phyloP scores from a whole-genome alignment of 2,797 vertebrate genomes.

The Paedocypris micromegethes region DNA sequence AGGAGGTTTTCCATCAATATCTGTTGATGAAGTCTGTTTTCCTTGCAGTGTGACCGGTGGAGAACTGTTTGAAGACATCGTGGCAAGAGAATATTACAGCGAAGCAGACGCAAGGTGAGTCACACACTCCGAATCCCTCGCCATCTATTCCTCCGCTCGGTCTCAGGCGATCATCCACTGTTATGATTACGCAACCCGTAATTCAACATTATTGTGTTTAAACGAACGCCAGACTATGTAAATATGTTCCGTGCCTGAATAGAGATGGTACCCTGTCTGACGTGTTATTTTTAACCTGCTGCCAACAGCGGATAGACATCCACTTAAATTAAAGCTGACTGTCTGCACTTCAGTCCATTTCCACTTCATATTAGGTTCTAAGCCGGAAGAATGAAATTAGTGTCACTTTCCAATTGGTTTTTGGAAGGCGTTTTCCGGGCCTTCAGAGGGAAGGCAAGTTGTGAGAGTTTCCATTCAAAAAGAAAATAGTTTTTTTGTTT shows the following conservation, averaged over 20 bases:
- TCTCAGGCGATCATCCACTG: background rate
- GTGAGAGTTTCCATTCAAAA: conserved; percentile 7
- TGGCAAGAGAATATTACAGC: conserved; percentile 98
- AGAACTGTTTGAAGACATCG: conserved; percentile 97
- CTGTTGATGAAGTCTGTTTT: conserved; percentile 7
- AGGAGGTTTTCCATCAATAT: background rate
- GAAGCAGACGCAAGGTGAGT: conserved; percentile 94
- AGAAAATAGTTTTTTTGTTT: background rate
- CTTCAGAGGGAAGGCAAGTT: background rate
- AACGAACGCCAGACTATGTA: conserved; percentile 15
- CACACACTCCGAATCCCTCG: background rate
- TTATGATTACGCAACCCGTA: conserved; percentile 8
- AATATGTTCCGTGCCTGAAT: background rate
- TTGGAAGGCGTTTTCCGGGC: conserved; percentile 7
- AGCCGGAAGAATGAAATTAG: conserved; percentile 26
- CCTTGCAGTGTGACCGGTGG: conserved; percentile 87
- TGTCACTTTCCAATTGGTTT: conserved; percentile 25
- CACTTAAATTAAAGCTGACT: conserved; percentile 21
- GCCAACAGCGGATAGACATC: conserved; percentile 1
- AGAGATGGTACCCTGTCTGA: background rate
- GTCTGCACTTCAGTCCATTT: conserved; percentile 22
- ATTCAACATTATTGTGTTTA: conserved; percentile 7
- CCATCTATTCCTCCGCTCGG: no score
- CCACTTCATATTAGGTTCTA: conserved; percentile 25
- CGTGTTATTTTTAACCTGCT: conserved; percentile 8